Conservation (phyloP, 1,140 invertebrate species). For the Rhopalosiphum padi region DNA sequence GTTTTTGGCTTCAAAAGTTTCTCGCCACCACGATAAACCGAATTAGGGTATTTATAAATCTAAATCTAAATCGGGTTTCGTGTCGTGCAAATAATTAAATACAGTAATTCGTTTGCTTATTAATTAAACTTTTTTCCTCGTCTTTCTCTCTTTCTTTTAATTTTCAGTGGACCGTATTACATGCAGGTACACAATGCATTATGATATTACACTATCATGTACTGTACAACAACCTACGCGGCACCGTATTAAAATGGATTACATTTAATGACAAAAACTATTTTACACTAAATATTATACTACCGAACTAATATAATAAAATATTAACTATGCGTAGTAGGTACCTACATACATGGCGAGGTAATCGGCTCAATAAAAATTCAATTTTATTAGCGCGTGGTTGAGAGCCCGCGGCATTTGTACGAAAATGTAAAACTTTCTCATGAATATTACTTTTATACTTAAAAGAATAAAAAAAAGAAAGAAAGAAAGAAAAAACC, state of each 20-base stretch:
- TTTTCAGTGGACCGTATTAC: not conserved
- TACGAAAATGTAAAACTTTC: conserved; percentile 7
- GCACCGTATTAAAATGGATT: not conserved
- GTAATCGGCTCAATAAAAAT: conserved; percentile 23
- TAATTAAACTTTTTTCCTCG: not conserved
- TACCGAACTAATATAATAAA: not conserved
- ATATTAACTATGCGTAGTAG: no score
- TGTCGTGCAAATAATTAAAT: not conserved
- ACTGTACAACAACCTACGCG: not conserved
- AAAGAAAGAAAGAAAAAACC: not conserved
- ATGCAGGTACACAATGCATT: not conserved
- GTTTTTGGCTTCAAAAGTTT: conserved; percentile 10
- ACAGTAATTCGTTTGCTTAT: not conserved
- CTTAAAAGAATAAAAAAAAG: conserved; percentile 12
- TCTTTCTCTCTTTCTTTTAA: not conserved
- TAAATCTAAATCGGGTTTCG: not conserved
- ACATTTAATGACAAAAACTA: conserved; percentile 24
- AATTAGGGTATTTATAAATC: not conserved
- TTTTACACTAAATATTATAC: not conserved
- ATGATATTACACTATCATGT: not conserved
- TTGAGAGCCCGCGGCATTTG: not conserved
- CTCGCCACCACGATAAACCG: not conserved
- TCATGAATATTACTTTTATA: not conserved
- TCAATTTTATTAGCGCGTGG: not conserved
- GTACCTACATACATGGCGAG: not conserved